Base-by-base conservation (phyloP, 2,113 vertebrate genomes). In the Scophthalmus maximus region DNA sequence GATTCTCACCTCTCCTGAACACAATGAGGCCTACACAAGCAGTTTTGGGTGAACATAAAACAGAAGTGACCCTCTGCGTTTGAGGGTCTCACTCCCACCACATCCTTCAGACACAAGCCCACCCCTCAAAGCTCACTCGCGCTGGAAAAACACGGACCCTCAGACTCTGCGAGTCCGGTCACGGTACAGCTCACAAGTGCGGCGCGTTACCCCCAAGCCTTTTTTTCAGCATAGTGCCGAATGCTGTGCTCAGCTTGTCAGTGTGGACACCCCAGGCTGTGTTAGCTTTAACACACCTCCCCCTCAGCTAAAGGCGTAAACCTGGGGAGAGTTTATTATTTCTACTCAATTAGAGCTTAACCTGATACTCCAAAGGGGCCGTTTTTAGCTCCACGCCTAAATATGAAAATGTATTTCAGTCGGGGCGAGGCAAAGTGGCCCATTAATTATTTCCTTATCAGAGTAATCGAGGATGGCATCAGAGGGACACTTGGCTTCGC, bases 31-130 rank as follows among this genome's bases (percentile, higher is more conserved):
- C 77, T 61, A 75, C 63, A 79, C 66, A 81, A 30, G 78, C 74
- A 59, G 73, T 68, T 81, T 49, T 68, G 63, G 67, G 20, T 10
- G 9, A 85, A 90, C 86, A 87, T 87, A 75, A 88, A 91, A 53
- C 86, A 88, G 86, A 85, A 72, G 70, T 91, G 86, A 85, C 87
- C 87, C 73, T 50, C 4, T 23, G 70, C n/a, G 56, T 74, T 49
- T 29, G n/a, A 76, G 70, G 57, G 76, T 55, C 36, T 79, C 73
- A 77, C 86, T 89, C 88, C 83, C 88, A 82, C 78, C 68, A 67
- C 78, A 76, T 87, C 85, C 74, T 65, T 82, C 75, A 88, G 74
- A 82, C 38, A 47, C 44, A 42, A 49, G 51, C 30, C 2, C 67
- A 27, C 50, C 1, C 18, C 76, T 83, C 49, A 4, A 10, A 71